Percentiles rank a stretch among this genome's conserved stretches.
These are phyloP conservation scores for Turritopsis dohrnii DNA, from an alignment of 30 jellyfish, hydroid and myxozoan genomes.

Conservation along the genomic window DNA sequence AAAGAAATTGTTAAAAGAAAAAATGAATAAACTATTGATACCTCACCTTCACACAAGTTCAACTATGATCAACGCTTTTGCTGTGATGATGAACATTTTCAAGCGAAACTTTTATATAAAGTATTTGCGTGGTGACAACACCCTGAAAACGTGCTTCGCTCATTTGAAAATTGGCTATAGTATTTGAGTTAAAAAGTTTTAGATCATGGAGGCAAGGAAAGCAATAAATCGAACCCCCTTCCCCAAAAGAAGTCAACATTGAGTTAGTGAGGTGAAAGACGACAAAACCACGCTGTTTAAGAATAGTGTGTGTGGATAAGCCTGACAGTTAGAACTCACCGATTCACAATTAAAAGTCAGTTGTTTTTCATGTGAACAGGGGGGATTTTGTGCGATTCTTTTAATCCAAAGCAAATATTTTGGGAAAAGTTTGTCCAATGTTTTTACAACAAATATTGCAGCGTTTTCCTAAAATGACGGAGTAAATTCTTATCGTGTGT, in stretches of 20 bases:
- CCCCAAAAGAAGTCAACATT: not conserved
- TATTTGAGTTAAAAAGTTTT: not conserved
- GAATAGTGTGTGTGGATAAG: not conserved
- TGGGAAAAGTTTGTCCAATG: not conserved
- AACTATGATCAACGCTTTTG: not conserved
- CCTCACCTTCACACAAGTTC: not conserved
- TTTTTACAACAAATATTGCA: too few species aligned
- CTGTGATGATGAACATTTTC: not conserved
- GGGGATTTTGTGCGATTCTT: not conserved
- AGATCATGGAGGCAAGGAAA: not conserved
- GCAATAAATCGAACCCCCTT: not conserved
- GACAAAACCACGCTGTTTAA: not conserved
- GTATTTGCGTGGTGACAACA: not conserved
- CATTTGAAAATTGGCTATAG: not conserved
- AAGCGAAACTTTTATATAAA: not conserved
- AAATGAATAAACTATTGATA: not conserved
- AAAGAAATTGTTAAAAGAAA: not conserved
- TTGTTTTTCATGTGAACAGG: not conserved
- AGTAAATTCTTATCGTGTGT: too few species aligned
- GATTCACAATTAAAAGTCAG: not conserved
- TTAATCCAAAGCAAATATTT: not conserved
- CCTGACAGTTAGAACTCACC: not conserved
- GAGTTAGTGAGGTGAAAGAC: not conserved
- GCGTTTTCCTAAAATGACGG: too few species aligned
- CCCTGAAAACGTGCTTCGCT: not conserved